A percentile compares a stretch with the other conserved stretches of the same genome.
Conservation (phyloP, 2,888 invertebrate genomes). For the Sussaba pulchella region DNA sequence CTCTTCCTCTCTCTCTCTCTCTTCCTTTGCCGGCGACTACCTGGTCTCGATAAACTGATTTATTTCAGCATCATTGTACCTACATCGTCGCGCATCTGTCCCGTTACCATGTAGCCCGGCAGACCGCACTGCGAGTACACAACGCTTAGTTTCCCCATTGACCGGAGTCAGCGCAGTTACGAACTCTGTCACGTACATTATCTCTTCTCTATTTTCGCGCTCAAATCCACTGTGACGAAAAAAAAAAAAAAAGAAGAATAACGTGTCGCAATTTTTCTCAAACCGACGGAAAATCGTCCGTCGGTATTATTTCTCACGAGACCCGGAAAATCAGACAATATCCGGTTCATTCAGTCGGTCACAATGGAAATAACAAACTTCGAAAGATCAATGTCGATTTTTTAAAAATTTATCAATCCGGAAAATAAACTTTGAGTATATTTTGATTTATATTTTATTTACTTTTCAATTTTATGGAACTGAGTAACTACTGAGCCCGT, state of each 20-base stretch:
- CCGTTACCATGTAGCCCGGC: conserved; percentile 71
- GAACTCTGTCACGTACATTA: background rate
- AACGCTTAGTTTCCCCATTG: conserved; percentile 18
- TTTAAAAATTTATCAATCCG: no score
- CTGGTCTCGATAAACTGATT: conserved; percentile 82
- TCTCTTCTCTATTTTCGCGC: background rate
- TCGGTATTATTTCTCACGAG: no score
- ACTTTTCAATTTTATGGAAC: no score
- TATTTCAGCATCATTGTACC: conserved; percentile 82
- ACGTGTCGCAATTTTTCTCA: conserved; percentile 1
- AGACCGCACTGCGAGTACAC: conserved; percentile 28
- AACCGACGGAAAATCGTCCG: background rate
- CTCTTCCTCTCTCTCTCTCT: conserved; percentile 33
- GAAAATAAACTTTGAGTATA: no score
- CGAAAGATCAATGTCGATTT: no score
- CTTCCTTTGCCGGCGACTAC: conserved; percentile 55
- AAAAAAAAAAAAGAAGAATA: no score
- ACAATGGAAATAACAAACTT: no score
- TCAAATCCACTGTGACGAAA: background rate
- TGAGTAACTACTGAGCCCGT: no score
- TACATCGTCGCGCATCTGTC: conserved; percentile 80
- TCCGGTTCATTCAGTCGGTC: no score
- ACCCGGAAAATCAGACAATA: no score
- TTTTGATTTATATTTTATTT: no score
- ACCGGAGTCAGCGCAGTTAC: conserved; percentile 1